Evolutionary conservation across 2,113 vertebrate genomes (phyloP), one percentile per base, ranked within the genome.

Genomic region (Ranitomeya imitator): DNA sequence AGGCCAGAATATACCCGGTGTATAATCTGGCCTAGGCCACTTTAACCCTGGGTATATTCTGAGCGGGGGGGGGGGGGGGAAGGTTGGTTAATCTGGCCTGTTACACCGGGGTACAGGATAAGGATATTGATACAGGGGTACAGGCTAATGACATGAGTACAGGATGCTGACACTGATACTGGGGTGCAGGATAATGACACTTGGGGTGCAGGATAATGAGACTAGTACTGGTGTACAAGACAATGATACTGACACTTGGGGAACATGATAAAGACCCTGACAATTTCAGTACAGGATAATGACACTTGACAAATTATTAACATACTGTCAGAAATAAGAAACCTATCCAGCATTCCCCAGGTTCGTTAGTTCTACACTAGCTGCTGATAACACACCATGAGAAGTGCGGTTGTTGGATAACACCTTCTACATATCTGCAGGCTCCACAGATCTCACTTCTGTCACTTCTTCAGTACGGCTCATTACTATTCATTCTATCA

Each of bases 401-500:
- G 63, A 6, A 69, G n/a, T 23, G 55, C 55, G 12, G 55, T 57
- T 12, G 1, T 6, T 76, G 73, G 31, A 18, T 19, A 19, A 10
- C 73, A 76, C 73, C 37, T 45, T 23, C 6, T 19, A 16, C 73
- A 76, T 76, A 18, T 76, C 31, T 16, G 26, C 7, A 26, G n/a
- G 19, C 52, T 79, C 14, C n/a, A 59, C 55, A 23, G 18, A 31
- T 80, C 79, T 60, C 4, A 81, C 51, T 81, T 61, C 55, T 71
- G n/a, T n/a, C 21, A 26, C 67, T 23, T 81, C 57, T 15, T 7
- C 16, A 7, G 19, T 60, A 11, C 54, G 15, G 7, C 79, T 60
- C 52, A 81, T 81, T 61, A 81, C 59, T 81, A 69, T 73, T 76
- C 37, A 37, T 76, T 84, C 51, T 21, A 71, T 16, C 52, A 19